Percentiles rank a stretch among this genome's conserved stretches.
Conservation (phyloP, 1,140 invertebrate species). For the Mizuhopecten yessoensis region DNA sequence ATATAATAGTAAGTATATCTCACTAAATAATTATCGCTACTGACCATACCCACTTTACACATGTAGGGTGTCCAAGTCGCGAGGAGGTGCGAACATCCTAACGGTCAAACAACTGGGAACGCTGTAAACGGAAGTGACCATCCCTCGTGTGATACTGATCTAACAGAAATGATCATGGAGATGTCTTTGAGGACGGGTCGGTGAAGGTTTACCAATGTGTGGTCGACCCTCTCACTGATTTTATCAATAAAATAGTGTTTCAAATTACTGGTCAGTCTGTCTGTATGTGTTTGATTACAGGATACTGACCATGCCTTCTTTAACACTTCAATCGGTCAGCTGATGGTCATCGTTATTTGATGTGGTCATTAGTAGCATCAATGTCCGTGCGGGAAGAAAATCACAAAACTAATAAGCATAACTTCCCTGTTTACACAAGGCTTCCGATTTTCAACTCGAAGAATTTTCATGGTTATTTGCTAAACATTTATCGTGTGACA, state of each 20-base stretch:
- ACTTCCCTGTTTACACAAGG: not conserved
- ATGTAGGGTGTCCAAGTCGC: not conserved
- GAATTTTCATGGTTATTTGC: no score
- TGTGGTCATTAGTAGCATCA: conserved; percentile 33
- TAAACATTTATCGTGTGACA: no score
- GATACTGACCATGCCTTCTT: conserved; percentile 7
- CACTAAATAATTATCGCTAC: not conserved
- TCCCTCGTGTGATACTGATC: not conserved
- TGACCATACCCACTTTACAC: not conserved
- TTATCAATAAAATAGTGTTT: not conserved
- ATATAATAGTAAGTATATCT: not conserved
- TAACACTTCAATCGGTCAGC: conserved; percentile 18
- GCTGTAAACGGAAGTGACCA: not conserved
- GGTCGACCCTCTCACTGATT: not conserved
- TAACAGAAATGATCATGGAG: not conserved
- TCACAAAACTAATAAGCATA: not conserved
- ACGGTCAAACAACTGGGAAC: not conserved
- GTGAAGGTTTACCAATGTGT: not conserved
- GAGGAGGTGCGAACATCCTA: not conserved
- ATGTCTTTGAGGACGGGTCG: not conserved
- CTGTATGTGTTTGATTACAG: not conserved
- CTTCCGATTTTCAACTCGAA: not conserved
- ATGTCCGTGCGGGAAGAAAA: not conserved
- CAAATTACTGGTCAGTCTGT: conserved; percentile 16
- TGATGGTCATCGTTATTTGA: conserved; percentile 15